Conservation (phyloP, 1,140 invertebrate genomes). For the Diabrotica virgifera region DNA sequence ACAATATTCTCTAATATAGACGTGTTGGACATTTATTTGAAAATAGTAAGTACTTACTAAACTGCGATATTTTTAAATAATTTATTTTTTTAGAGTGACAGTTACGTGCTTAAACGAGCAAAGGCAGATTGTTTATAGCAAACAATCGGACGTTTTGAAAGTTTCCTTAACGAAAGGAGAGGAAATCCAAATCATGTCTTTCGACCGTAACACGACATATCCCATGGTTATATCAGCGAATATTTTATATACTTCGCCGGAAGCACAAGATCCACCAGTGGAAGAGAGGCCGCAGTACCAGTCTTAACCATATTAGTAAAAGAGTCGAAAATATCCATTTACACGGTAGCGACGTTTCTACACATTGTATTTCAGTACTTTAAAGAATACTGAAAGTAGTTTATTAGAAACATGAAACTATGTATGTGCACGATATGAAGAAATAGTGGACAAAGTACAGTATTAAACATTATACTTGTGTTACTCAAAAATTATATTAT, state of each 20-base stretch:
- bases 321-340: no score
- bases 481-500: no score
- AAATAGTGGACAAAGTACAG: no score
- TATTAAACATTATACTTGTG: no score
- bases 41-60: no score
- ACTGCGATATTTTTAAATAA: not conserved
- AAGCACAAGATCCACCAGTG: slow-evolving; percentile 12
- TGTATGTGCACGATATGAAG: no score
- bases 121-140: slow-evolving; percentile 59
- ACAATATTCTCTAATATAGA: no score
- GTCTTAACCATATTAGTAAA: not conserved
- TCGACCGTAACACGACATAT: slow-evolving; percentile 62
- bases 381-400: no score
- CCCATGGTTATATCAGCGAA: slow-evolving; percentile 69
- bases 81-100: slow-evolving; percentile 51
- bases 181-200: slow-evolving; percentile 60
- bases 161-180: slow-evolving; percentile 63
- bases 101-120: slow-evolving; percentile 65
- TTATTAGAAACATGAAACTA: no score
- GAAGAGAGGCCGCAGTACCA: slow-evolving; percentile 1
- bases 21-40: no score
- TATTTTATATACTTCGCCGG: slow-evolving; percentile 62
- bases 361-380: no score
- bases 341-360: no score
- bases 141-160: slow-evolving; percentile 59